Conservation (phyloP, 2,888 invertebrate species). For the Arrhopalites spinosus region DNA sequence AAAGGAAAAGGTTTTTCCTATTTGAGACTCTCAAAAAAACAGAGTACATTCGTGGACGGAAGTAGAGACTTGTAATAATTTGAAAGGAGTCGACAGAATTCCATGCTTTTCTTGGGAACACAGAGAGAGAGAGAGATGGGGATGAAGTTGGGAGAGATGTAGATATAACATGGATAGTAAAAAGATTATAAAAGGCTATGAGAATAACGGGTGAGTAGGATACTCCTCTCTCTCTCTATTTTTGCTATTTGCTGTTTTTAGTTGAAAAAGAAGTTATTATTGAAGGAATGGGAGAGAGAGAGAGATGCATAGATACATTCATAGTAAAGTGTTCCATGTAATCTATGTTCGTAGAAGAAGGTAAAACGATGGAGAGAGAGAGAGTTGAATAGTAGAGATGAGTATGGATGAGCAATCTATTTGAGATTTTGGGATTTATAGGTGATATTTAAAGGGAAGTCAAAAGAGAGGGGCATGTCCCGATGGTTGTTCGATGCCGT, state of each 20-base stretch:
- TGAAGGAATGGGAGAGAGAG: slow-evolving; percentile 19
- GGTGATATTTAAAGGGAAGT: slow-evolving; percentile 56
- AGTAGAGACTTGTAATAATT: slow-evolving; percentile 37
- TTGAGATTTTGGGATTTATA: slow-evolving; percentile 56
- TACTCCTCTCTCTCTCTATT: background rate
- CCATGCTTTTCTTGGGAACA: background rate
- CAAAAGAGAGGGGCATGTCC: slow-evolving; percentile 43
- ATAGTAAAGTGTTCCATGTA: slow-evolving; percentile 28
- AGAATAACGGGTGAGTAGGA: no score
- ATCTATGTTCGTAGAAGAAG: slow-evolving; percentile 11
- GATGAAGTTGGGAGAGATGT: background rate
- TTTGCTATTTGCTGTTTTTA: slow-evolving; percentile 27
- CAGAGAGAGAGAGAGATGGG: background rate
- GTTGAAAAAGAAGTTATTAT: slow-evolving; percentile 22
- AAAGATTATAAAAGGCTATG: no score
- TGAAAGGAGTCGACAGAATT: slow-evolving; percentile 28
- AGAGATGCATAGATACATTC: slow-evolving; percentile 9
- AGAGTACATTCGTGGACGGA: slow-evolving; percentile 34
- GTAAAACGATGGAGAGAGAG: slow-evolving; percentile 1
- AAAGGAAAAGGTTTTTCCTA: slow-evolving; percentile 19
- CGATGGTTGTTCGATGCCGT: slow-evolving; percentile 42
- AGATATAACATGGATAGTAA: background rate
- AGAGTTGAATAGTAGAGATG: slow-evolving; percentile 40
- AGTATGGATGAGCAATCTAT: slow-evolving; percentile 56
- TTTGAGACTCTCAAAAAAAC: background rate